Evolutionary conservation across 2,797 vertebrate genomes (phyloP), one percentile per base, ranked within the genome.

Genomic region (Gallinago stenura): DNA sequence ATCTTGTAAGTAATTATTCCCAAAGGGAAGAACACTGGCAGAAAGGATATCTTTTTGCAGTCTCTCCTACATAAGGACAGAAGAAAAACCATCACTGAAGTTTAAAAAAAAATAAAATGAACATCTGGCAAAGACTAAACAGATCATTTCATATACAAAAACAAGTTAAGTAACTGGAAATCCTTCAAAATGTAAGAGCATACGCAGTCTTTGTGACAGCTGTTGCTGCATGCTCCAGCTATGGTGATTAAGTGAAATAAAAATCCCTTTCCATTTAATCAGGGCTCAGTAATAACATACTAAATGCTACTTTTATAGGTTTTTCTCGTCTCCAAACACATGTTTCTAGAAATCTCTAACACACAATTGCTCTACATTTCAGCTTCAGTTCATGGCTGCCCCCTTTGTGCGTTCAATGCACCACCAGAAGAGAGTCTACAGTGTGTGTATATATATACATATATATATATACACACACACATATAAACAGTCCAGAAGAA

Each of bases 111-210:
- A 33, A 28, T 48, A 60, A 17, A 45, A 68, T 5, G 1, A 92
- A 68, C 31, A 79, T 71, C 92, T 92, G 87, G 68, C 53, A 95
- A 39, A 93, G 43, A 78, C 65, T 66, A 72, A 85, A 83, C 48
- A 89, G 35, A 90, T 46, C 35, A 43, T 73, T 93, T 76, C 28
- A 79, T 28, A 53, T 3, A 81, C 30, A 71, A 93, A 95, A 91
- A 50, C 39, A 78, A 86, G 73, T 80, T 68, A 78, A 93, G 58
- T 50, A 76, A 89, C 58, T 91, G 69, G 82, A 92, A 96, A 87
- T 58, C 33, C 50, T 94, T 96, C 73, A 81, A 88, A 88, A 69
- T 65, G 33, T 70, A 87, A 91, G 28, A 62, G 43, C 60, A 64
- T 12, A 80, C 0, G 1, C 62, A 85, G 53, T 45, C 45, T 39